Conservation (phyloP, 2,797 vertebrate genomes). For the Galaxias olidus region DNA sequence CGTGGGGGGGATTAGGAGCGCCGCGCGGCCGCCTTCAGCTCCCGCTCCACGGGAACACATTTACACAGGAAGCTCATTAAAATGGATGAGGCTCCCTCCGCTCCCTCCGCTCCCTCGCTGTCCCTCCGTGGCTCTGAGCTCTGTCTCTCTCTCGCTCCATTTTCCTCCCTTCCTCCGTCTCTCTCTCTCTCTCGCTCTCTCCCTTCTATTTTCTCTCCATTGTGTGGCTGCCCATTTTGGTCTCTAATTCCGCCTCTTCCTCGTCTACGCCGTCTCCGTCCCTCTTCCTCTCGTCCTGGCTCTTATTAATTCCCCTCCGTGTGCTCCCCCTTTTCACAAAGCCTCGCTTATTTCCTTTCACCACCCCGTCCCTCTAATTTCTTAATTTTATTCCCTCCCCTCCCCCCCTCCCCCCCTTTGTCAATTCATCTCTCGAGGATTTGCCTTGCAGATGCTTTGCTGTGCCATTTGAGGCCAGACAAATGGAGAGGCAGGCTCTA, state of each 20-base stretch:
- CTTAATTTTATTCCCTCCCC: constrained; percentile 31
- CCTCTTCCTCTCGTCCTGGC: constrained; percentile 37
- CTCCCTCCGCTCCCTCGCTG: constrained; percentile 46
- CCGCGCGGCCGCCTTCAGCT: constrained; percentile 78
- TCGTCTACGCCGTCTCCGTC: constrained; percentile 28
- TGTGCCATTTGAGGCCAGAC: constrained; percentile 91
- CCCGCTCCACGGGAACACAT: constrained; percentile 79
- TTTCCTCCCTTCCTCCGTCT: neutral
- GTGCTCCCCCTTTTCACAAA: neutral
- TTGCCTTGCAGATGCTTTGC: constrained; percentile 87
- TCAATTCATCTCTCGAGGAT: constrained; percentile 40
- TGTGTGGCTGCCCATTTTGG: constrained; percentile 56
- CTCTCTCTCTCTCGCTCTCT: constrained; percentile 54
- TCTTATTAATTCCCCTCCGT: constrained; percentile 14
- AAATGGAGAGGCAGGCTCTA: constrained; percentile 88
- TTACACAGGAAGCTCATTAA: constrained; percentile 87
- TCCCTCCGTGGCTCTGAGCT: constrained; percentile 33
- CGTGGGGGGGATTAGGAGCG: constrained; percentile 80
- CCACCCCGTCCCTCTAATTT: constrained; percentile 49
- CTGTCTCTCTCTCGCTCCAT: constrained; percentile 17
- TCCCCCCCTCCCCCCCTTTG: constrained; percentile 7
- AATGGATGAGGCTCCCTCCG: constrained; percentile 82
- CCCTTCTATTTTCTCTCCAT: constrained; percentile 34
- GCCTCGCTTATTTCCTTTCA: constrained; percentile 43
- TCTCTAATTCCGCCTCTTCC: constrained; percentile 18